phyloP scores from a whole-genome alignment of 2,888 invertebrate species.

The Cerastoderma edule region DNA sequence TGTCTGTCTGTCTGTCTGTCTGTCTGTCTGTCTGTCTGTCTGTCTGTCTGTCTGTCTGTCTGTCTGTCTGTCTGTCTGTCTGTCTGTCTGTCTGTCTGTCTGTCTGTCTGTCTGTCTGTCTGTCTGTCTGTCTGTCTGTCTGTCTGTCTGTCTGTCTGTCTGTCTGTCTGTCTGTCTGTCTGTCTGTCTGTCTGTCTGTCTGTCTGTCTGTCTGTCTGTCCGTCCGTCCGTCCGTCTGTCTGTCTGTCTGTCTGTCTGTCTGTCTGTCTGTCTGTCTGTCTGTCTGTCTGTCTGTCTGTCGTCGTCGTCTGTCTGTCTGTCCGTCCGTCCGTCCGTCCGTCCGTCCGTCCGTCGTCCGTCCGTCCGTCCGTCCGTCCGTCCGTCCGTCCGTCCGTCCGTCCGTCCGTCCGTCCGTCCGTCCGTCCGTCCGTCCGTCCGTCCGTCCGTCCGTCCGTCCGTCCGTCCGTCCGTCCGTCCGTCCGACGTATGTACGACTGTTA shows the following conservation, averaged over 20 bases:
- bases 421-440: neutral
- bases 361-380: neutral
- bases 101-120: constrained; percentile 1
- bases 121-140: neutral
- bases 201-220: neutral
- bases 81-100: constrained; percentile 1
- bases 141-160: neutral
- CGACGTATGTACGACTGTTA: too few relatives aligned
- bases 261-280: neutral
- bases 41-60: constrained; percentile 1
- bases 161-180: neutral
- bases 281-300: neutral
- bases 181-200: neutral
- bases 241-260: neutral
- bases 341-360: neutral
- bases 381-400: neutral
- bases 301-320: neutral
- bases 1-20: constrained; percentile 19
- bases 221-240: neutral
- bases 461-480: neutral
- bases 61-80: constrained; percentile 1
- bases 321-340: neutral
- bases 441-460: constrained; percentile 1
- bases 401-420: neutral
- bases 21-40: neutral